phyloP scores from a whole-genome alignment of 2,888 invertebrate species.

The Eristalis pertinax region DNA sequence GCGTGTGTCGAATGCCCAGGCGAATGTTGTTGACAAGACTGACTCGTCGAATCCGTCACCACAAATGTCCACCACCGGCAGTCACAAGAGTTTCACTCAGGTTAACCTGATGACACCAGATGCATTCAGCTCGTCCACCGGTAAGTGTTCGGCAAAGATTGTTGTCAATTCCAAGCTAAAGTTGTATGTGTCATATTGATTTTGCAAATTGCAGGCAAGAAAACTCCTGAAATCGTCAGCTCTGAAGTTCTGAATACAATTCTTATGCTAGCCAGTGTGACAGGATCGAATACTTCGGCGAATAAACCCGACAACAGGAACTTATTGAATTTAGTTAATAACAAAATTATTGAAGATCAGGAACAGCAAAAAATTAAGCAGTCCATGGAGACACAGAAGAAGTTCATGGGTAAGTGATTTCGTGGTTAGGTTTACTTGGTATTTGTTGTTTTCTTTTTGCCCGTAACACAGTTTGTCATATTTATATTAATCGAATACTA shows the following conservation, averaged over 20 bases:
- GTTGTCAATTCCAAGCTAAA: neutral
- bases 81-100: conserved; percentile 78
- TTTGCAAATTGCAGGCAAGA: conserved; percentile 73
- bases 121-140: conserved; percentile 87
- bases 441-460: neutral
- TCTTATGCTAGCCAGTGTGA: conserved; percentile 80
- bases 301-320: conserved; percentile 77
- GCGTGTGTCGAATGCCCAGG: conserved; percentile 53
- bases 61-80: conserved; percentile 72
- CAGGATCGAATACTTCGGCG: conserved; percentile 74
- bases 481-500: neutral
- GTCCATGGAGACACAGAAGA: conserved; percentile 78
- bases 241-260: conserved; percentile 80
- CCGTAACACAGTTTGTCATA: neutral
- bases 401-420: conserved; percentile 75
- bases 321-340: conserved; percentile 79
- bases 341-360: conserved; percentile 79
- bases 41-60: conserved; percentile 77
- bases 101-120: conserved; percentile 94
- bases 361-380: conserved; percentile 80
- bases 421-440: neutral
- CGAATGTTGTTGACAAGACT: conserved; percentile 74
- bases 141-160: neutral
- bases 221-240: conserved; percentile 78
- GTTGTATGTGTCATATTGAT: neutral